phyloP scores from a whole-genome alignment of 2,888 invertebrate genomes.

The Nymphalis c-album region DNA sequence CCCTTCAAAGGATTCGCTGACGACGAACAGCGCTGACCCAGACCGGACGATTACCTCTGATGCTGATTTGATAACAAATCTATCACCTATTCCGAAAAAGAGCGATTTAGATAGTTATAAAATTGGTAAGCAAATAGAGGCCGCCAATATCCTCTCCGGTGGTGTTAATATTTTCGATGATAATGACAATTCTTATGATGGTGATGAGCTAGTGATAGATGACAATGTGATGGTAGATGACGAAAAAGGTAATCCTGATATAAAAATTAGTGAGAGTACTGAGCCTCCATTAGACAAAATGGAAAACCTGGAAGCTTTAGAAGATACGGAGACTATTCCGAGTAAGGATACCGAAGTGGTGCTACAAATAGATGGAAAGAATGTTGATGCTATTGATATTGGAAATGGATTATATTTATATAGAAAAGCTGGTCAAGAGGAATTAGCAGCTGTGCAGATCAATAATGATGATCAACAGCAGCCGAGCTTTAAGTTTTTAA shows the following conservation, averaged over 20 bases:
- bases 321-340: constrained; percentile 52
- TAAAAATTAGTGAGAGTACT: constrained; percentile 47
- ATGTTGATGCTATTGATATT: constrained; percentile 76
- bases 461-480: constrained; percentile 64
- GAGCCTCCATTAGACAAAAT: constrained; percentile 46
- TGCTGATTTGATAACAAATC: constrained; percentile 58
- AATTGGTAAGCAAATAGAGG: constrained; percentile 74
- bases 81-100: constrained; percentile 68
- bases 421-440: constrained; percentile 68
- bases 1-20: constrained; percentile 59
- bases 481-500: constrained; percentile 72
- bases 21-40: constrained; percentile 49
- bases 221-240: constrained; percentile 64
- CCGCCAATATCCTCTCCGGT: constrained; percentile 74
- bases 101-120: constrained; percentile 65
- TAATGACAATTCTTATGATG: constrained; percentile 78
- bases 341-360: constrained; percentile 72
- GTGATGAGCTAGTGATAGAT: constrained; percentile 75
- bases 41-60: constrained; percentile 52
- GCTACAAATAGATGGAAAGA: constrained; percentile 74
- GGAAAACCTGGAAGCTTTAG: constrained; percentile 49
- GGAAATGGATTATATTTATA: constrained; percentile 76
- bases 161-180: constrained; percentile 78
- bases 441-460: constrained; percentile 74
- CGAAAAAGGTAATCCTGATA: constrained; percentile 54